phyloP scores from a whole-genome alignment of 1,140 invertebrate species.

The Bactericera cockerelli region DNA sequence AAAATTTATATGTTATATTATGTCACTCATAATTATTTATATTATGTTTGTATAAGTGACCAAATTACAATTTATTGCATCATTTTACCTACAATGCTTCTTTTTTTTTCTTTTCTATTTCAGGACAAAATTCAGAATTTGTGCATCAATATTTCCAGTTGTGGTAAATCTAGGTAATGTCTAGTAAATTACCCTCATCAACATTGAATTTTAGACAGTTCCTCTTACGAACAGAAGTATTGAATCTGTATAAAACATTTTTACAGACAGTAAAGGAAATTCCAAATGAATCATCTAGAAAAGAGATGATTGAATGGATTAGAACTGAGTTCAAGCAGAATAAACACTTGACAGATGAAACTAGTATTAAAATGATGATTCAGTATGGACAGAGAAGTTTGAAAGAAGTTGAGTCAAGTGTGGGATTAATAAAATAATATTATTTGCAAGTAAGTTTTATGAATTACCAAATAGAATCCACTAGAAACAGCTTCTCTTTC shows the following conservation, averaged over 20 bases:
- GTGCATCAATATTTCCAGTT: too few relatives aligned
- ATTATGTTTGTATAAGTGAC: too few relatives aligned
- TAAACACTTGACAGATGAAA: slow-evolving; percentile 46
- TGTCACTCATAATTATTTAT: too few relatives aligned
- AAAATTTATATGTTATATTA: too few relatives aligned
- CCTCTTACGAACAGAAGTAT: slow-evolving; percentile 52
- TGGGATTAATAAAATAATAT: slow-evolving; percentile 23
- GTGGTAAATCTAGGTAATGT: not conserved
- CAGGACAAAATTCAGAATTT: too few relatives aligned
- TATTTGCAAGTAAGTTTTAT: not conserved
- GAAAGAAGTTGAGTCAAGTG: slow-evolving; percentile 44
- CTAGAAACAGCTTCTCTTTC: too few relatives aligned
- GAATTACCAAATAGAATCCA: too few relatives aligned
- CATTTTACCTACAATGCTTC: too few relatives aligned
- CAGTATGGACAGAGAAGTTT: slow-evolving; percentile 48
- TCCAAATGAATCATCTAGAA: slow-evolving; percentile 40
- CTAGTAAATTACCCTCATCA: not conserved
- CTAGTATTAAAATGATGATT: slow-evolving; percentile 49
- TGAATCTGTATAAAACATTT: slow-evolving; percentile 56
- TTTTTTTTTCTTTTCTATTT: too few relatives aligned
- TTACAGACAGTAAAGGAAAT: slow-evolving; percentile 47
- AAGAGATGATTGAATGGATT: slow-evolving; percentile 51
- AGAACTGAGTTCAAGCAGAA: slow-evolving; percentile 50
- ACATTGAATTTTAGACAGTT: slow-evolving; percentile 36
- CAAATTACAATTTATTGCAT: too few relatives aligned